Evolutionary conservation across 1,140 invertebrate species (phyloP).

Genomic region (Aphaenogaster ashmeadi): DNA sequence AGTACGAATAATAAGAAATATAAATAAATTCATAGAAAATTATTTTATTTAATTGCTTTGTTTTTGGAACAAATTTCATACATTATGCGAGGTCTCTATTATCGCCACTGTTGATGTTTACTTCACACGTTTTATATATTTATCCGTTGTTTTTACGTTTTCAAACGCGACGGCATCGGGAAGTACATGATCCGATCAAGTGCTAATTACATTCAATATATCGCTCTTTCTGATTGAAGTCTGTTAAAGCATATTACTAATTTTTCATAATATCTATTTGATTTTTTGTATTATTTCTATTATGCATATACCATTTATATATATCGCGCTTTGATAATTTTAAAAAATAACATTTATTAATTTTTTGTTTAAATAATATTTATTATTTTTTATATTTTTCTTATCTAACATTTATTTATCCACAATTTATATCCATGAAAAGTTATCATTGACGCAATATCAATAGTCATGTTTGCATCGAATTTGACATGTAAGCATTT

Average conservation of each 20-base stretch:
- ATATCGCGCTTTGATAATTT: background rate
- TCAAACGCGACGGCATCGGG: slow-evolving; percentile 4
- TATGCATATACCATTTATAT: background rate
- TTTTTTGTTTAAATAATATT: background rate
- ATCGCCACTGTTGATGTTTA: background rate
- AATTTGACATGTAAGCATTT: slow-evolving; percentile 27
- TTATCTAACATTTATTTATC: background rate
- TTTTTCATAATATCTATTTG: background rate
- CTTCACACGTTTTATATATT: background rate
- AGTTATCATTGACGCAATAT: background rate
- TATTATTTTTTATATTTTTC: background rate
- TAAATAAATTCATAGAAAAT: background rate
- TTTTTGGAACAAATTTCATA: background rate
- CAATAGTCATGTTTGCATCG: slow-evolving; percentile 12
- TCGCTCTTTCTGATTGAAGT: background rate
- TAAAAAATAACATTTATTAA: background rate
- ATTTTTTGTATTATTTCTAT: background rate
- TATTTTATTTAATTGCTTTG: background rate
- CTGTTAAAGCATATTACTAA: background rate
- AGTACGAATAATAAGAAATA: background rate
- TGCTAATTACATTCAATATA: slow-evolving; percentile 14
- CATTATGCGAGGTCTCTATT: background rate
- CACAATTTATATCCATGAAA: background rate
- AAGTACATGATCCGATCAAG: slow-evolving; percentile 2
- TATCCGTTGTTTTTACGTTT: background rate